These are phyloP conservation scores for Melierax canorus DNA, from an alignment of 2,113 vertebrate species.

Conservation along the genomic window DNA sequence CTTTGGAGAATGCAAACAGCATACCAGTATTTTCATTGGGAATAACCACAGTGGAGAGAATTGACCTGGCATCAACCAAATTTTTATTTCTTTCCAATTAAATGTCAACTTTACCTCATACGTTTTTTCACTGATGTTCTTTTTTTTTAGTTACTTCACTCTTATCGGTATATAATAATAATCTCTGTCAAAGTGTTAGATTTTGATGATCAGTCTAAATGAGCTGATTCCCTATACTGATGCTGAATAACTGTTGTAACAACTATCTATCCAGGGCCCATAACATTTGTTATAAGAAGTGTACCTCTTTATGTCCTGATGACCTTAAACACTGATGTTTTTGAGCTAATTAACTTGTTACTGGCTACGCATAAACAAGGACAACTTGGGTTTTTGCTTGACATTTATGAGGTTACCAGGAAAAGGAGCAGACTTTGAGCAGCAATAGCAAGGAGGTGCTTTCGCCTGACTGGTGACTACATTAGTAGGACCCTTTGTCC, in stretches of 20 bases:
- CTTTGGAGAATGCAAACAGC: neutral
- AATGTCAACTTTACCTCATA: neutral
- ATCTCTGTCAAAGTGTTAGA: neutral
- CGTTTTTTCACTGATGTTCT: fast-evolving
- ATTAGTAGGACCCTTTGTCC: neutral
- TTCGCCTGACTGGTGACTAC: neutral
- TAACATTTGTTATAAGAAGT: neutral
- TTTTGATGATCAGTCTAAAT: neutral
- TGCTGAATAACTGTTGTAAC: neutral
- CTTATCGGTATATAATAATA: neutral
- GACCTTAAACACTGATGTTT: neutral
- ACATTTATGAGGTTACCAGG: neutral
- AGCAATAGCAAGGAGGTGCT: neutral
- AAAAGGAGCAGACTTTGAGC: neutral
- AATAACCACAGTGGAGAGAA: neutral
- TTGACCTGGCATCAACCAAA: neutral
- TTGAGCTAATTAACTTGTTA: neutral
- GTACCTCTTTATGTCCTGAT: neutral
- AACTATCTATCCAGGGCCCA: fast-evolving
- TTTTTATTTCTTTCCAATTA: neutral
- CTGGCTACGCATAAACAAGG: neutral
- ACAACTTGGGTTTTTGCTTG: neutral
- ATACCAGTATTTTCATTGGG: neutral
- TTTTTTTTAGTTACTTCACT: neutral
- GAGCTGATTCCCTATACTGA: neutral